Evolutionary conservation across 2,888 invertebrate genomes (phyloP).

Genomic region (Herminia tarsipennalis): DNA sequence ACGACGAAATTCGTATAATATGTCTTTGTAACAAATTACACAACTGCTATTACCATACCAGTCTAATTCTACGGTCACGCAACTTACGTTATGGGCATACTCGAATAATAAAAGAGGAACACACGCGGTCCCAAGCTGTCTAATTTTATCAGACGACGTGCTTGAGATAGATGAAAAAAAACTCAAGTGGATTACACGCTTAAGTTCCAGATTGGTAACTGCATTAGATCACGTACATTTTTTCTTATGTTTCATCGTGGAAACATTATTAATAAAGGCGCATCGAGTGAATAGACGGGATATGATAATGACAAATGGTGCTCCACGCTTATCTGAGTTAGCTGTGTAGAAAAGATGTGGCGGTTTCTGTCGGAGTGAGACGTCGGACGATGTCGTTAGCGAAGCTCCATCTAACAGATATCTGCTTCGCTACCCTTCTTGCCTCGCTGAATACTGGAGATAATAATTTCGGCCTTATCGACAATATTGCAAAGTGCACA

Average conservation of each 20-base stretch:
- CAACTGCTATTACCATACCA: constrained; percentile 58
- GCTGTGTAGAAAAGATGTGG: constrained; percentile 64
- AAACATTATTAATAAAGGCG: constrained; percentile 33
- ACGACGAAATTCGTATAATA: constrained; percentile 25
- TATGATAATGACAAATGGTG: constrained; percentile 74
- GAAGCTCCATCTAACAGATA: constrained; percentile 63
- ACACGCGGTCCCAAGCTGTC: constrained; percentile 50
- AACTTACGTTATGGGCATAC: constrained; percentile 51
- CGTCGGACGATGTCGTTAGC: constrained; percentile 66
- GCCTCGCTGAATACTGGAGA: constrained; percentile 51
- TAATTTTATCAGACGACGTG: constrained; percentile 58
- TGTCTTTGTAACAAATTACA: constrained; percentile 53
- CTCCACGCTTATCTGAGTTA: constrained; percentile 61
- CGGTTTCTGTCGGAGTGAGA: constrained; percentile 65
- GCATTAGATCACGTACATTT: constrained; percentile 39
- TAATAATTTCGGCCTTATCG: constrained; percentile 60
- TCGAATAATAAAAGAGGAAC: constrained; percentile 46
- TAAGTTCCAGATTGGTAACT: constrained; percentile 37
- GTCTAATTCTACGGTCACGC: constrained; percentile 59
- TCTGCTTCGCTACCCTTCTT: constrained; percentile 52
- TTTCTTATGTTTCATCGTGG: constrained; percentile 16
- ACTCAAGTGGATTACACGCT: constrained; percentile 47
- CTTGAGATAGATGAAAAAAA: constrained; percentile 53
- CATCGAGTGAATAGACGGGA: constrained; percentile 48
- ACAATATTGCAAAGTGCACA: constrained; percentile 49